Base-by-base conservation (phyloP, 1,140 invertebrate species). In the Leptoteleia sp. region DNA sequence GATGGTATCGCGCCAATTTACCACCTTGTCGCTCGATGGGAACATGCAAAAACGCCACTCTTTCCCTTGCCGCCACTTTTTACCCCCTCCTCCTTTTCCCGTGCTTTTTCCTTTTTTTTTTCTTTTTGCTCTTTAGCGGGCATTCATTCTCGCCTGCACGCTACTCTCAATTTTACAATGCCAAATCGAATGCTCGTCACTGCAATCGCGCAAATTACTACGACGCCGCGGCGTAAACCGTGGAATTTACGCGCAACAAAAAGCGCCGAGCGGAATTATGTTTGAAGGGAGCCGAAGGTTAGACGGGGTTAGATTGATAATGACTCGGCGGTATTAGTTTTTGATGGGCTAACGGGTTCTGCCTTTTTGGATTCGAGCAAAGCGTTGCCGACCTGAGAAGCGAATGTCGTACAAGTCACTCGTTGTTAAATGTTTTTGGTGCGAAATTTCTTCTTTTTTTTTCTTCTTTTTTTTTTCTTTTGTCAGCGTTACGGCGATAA, bases 1-100 rank as follows among this genome's bases (percentile, higher is more conserved):
- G 65, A 70, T 50, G 67, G 33, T 61, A 61, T 45, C 38, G 55
- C 57, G 48, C 15, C 50, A 72, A 72, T 64, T 64, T 72, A 48
- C 57, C 43, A 48, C n/a, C 55, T 54, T 47, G 70, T 64, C 57
- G n/a, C 47, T 55, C 19, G 40, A 47, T 64, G 17, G 48, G 6
- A 40, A 72, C 29, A 40, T 35, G 40, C 40, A 50, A 70, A 59
- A 70, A 70, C n/a, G n/a, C n/a, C n/a, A n/a, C n/a, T n/a, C n/a
- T n/a, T n/a, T n/a, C 43, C n/a, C 42, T 17, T 19, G 55, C 4
- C 11, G 12, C 38, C n/a, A 22, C 19, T 22, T 22, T 33, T 33
- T 50, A 8, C 33, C 45, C 15, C 29, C 12, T 11, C 31, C 1
- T 33, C 2, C 1, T 33, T 33, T 33, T 33, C 12, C 1, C 11